phyloP scores from a whole-genome alignment of 2,888 invertebrate species.

The Oscheius sp. region DNA sequence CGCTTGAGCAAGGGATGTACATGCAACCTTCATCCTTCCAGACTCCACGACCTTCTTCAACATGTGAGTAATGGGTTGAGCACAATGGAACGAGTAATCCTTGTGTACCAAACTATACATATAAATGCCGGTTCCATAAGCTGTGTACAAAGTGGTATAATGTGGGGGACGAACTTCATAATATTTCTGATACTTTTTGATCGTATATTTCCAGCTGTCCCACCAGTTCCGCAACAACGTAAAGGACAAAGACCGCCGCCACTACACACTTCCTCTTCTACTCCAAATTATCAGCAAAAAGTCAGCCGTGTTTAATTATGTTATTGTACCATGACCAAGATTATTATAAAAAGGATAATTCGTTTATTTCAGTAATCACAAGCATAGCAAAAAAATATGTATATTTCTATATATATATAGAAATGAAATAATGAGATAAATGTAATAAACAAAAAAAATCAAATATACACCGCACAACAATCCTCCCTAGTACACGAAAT shows the following conservation, averaged over 20 bases:
- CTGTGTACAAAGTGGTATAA: too few relatives aligned
- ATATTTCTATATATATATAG: too few relatives aligned
- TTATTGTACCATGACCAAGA: not conserved
- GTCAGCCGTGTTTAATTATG: conserved; percentile 17
- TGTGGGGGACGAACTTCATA: too few relatives aligned
- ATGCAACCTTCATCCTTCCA: not conserved
- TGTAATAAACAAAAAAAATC: not conserved
- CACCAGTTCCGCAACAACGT: not conserved
- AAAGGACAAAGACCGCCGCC: conserved; percentile 1
- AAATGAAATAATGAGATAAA: not conserved
- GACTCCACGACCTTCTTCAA: not conserved
- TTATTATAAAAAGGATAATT: not conserved
- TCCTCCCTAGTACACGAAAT: not conserved
- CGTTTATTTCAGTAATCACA: not conserved
- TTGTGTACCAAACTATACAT: too few relatives aligned
- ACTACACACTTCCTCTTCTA: conserved; percentile 9
- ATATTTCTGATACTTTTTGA: not conserved
- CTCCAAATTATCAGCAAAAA: conserved; percentile 20
- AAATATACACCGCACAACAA: not conserved
- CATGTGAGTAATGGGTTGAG: not conserved
- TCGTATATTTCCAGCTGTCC: conserved; percentile 14
- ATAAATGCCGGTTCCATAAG: too few relatives aligned
- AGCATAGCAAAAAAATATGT: not conserved
- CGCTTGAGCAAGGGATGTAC: not conserved
- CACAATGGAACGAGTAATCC: not conserved